Conservation (phyloP, 1,140 invertebrate species). For the Drosophila busckii region DNA sequence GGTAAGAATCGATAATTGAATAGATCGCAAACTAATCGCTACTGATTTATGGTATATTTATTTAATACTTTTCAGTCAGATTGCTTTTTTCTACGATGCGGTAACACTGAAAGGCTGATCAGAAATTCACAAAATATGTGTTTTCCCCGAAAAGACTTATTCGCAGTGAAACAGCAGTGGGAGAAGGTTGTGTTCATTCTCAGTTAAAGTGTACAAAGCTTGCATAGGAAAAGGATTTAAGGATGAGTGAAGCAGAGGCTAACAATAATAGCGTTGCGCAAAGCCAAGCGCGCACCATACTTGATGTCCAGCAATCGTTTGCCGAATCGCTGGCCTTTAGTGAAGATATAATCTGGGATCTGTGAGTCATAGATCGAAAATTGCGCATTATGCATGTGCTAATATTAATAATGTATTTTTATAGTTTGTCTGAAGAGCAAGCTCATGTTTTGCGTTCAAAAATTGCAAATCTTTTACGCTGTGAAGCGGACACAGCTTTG, state of each 20-base stretch:
- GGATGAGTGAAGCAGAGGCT: not conserved
- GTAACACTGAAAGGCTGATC: too few relatives aligned
- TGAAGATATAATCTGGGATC: constrained; percentile 57
- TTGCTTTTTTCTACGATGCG: too few relatives aligned
- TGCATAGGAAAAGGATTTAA: not conserved
- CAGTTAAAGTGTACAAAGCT: too few relatives aligned
- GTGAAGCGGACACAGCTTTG: constrained; percentile 9
- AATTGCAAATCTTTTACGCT: constrained; percentile 33
- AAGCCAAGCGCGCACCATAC: constrained; percentile 14
- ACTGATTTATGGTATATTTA: too few relatives aligned
- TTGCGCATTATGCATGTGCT: constrained; percentile 16
- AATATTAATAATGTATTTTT: not conserved
- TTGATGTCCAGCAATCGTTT: constrained; percentile 55
- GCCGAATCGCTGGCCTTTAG: constrained; percentile 35
- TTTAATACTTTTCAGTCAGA: too few relatives aligned
- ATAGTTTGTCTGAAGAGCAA: constrained; percentile 35
- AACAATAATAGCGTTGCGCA: not conserved
- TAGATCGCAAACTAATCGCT: too few relatives aligned
- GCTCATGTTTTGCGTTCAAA: constrained; percentile 15
- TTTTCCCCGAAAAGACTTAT: not conserved
- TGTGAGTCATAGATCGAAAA: too few relatives aligned
- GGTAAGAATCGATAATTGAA: too few relatives aligned
- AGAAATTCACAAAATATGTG: not conserved
- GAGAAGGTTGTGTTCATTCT: not conserved
- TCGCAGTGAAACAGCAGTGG: not conserved